These are phyloP conservation scores for Leptopilina myrica DNA, from an alignment of 2,888 invertebrate species.

Conservation along the genomic window DNA sequence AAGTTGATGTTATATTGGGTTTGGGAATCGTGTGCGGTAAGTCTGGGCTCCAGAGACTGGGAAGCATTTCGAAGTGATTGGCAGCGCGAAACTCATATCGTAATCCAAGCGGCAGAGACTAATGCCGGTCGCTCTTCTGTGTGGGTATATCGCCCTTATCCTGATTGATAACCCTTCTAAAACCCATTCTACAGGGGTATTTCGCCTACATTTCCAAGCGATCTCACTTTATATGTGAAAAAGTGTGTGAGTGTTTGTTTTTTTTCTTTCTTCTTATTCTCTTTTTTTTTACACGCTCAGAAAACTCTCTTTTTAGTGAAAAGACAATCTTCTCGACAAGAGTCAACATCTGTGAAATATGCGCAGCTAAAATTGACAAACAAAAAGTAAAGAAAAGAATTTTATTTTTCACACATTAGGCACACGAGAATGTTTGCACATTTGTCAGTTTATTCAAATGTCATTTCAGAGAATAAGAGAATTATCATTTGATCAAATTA, in stretches of 20 bases:
- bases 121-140: constrained; percentile 57
- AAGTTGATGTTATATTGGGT: constrained; percentile 20
- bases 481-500: no score
- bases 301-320: not conserved
- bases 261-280: no score
- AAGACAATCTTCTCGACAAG: constrained; percentile 1
- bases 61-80: constrained; percentile 63
- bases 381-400: not conserved
- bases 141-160: constrained; percentile 22
- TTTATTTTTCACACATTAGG: no score
- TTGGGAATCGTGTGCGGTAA: constrained; percentile 28
- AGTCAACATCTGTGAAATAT: not conserved
- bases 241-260: not conserved
- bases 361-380: not conserved
- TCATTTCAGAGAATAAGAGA: no score
- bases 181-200: constrained; percentile 11
- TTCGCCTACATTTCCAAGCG: constrained; percentile 20
- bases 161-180: constrained; percentile 31
- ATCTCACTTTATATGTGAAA: constrained; percentile 15
- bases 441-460: no score
- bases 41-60: constrained; percentile 28
- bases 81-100: constrained; percentile 60
- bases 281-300: not conserved
- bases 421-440: no score
- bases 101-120: constrained; percentile 66